Base-by-base conservation (phyloP, 2,888 invertebrate genomes). In the Schrankia costaestrigalis region DNA sequence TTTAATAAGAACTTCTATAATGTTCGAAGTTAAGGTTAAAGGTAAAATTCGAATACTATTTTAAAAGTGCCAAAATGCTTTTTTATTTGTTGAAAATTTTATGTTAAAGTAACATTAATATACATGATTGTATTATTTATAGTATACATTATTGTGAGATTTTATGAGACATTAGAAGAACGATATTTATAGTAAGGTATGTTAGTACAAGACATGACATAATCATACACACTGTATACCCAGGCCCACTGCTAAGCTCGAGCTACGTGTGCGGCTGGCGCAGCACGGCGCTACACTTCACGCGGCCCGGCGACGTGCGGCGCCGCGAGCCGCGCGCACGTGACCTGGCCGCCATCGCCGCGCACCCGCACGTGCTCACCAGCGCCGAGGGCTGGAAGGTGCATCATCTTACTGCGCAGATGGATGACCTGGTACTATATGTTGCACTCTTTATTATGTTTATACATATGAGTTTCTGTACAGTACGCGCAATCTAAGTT, bases 321-420 rank as follows among this genome's bases (percentile, higher is more conserved):
- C 93, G 95, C 0, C 95, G 97, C 55, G 97, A 97, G 73, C 90
- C 95, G 44, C 90, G 95, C 41, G 93, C 96, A 0, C 44, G 69
- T 0, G 81, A 82, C 63, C 94, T 98, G 23, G 93, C 94, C 66
- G 97, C 97, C 80, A 89, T 98, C 60, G 96, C 97, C 15, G 94
- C 94, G 78, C 97, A 97, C 77, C 93, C 93, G 49, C 93, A 95
- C 67, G 94, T 97, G 31, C 86, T 94, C 49, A 94, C 95, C 64
- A 96, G 95, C 80, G 92, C 96, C 10, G 95, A 95, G 56, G 98
- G 98, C 1, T 98, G 98, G 98, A 98, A 97, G 85, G 91, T 98
- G 41, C 93, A 95, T 85, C 97, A 97, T 74, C 90, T 98, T 56
- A 94, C 94, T 21, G 93, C 96, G 24, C 97, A 97, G 88, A 94